Conservation (phyloP, 2,113 vertebrate genomes). For the Poeciliopsis retropinna region DNA sequence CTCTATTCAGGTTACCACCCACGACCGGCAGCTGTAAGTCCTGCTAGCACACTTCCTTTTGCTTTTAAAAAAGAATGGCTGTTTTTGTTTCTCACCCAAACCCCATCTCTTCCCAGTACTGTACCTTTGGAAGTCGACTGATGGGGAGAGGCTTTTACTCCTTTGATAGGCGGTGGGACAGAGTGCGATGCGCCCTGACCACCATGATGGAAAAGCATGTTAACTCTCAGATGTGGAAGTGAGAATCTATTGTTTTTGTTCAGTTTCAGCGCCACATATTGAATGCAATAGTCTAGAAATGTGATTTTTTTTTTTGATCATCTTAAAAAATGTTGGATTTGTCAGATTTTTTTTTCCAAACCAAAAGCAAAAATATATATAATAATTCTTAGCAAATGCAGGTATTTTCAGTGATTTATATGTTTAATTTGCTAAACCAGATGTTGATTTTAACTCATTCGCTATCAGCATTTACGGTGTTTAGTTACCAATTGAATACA, state of each 20-base stretch:
- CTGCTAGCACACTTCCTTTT: neutral
- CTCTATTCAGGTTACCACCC: constrained; percentile 99
- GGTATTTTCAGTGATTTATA: no score
- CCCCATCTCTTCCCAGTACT: constrained; percentile 82
- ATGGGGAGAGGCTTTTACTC: constrained; percentile 93
- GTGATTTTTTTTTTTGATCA: no score
- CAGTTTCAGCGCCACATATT: neutral
- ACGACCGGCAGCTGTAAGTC: constrained; percentile 96
- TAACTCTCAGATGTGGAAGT: constrained; percentile 98
- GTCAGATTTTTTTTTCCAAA: no score
- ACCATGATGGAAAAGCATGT: constrained; percentile 98
- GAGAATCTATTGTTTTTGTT: constrained; percentile 63
- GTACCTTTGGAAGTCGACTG: constrained; percentile 96
- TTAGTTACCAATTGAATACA: no score
- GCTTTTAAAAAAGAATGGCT: neutral
- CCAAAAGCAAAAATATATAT: no score
- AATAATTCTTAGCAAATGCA: no score
- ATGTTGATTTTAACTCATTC: no score
- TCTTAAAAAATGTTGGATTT: no score
- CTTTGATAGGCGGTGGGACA: constrained; percentile 95
- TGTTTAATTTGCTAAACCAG: no score
- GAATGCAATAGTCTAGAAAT: neutral
- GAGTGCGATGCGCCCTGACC: constrained; percentile 90
- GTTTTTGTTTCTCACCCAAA: neutral
- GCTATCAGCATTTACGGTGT: no score